Evolutionary conservation across 2,113 vertebrate genomes (phyloP), one percentile per base, ranked within the genome.

Genomic region (Oxyruncus cristatus): DNA sequence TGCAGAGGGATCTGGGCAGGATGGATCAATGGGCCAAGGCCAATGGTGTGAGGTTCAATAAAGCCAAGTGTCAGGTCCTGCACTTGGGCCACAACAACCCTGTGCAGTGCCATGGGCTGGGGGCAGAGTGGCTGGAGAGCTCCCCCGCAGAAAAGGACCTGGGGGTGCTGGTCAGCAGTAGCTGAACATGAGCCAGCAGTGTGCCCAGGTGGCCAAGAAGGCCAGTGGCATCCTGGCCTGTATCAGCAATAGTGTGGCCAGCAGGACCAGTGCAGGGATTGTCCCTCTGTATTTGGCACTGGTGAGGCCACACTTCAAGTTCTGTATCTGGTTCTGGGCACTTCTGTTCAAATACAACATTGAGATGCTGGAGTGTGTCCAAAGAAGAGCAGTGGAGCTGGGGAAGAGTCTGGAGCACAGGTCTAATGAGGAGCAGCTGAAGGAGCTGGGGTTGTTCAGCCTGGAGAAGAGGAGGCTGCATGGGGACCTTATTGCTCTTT

Each of bases 221-320:
- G 22, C 18, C 18, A 33, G 0, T 5, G 27, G 5, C 8, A 23
- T 35, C 28, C 24, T 85, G 68, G 35, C 14, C 16, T 68, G 14
- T 6, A 21, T 67, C 41, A 67, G 28, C 6, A 72, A 4, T 5
- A 23, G 14, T 15, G 33, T 76, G 49, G 24, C 10, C 49, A 50
- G 4, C 2, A 1, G 42, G 20, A 41, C 2, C 2, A 23, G 18
- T 37, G 17, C 10, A 35, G 16, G 7, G 37, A 46, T 52, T 52
- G 8, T 39, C 3, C 2, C 3, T 11, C 20, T 70, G 2, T 32
- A 4, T 5, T 71, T 0, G 0, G 5, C 14, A 27, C 6, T 52
- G 17, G 17, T 70, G 42, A 46, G 24, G 24, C 28, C 1, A 1
- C 33, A 52, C 5, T 6, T 9, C 0, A 0, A 39, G 26, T 32